These are phyloP conservation scores for Thereva unica DNA, from an alignment of 2,888 invertebrate genomes.

Conservation along the genomic window DNA sequence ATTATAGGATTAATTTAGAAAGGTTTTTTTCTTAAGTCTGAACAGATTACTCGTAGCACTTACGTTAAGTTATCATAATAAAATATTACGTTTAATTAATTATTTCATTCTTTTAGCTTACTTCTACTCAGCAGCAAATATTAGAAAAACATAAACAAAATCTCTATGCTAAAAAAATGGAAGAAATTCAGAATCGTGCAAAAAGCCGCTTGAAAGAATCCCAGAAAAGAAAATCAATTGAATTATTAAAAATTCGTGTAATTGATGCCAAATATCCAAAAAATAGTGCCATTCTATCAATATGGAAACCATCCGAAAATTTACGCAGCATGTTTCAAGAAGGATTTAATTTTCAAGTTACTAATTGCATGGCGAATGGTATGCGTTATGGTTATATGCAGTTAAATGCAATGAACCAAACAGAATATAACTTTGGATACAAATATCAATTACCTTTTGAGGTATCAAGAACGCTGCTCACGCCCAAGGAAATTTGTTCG, in stretches of 20 bases:
- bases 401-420: constrained; percentile 62
- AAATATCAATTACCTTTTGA: constrained; percentile 41
- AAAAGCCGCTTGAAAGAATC: constrained; percentile 48
- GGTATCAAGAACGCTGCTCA: constrained; percentile 56
- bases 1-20: too few relatives aligned
- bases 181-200: constrained; percentile 53
- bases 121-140: constrained; percentile 56
- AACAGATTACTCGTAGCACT: too few relatives aligned
- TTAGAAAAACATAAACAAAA: constrained; percentile 57
- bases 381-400: constrained; percentile 59
- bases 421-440: constrained; percentile 54
- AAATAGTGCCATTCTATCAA: constrained; percentile 62
- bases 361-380: constrained; percentile 63
- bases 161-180: constrained; percentile 52
- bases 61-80: too few relatives aligned
- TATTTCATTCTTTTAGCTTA: constrained; percentile 57
- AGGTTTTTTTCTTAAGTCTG: too few relatives aligned
- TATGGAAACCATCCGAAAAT: constrained; percentile 73
- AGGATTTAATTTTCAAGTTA: constrained; percentile 64
- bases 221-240: constrained; percentile 52
- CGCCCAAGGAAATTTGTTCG: constrained; percentile 59
- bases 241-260: constrained; percentile 56
- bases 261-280: constrained; percentile 50
- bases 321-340: constrained; percentile 65
- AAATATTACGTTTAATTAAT: too few relatives aligned